These are phyloP conservation scores for Rotaria sp. DNA, from an alignment of 2,888 invertebrate species.

Conservation along the genomic window DNA sequence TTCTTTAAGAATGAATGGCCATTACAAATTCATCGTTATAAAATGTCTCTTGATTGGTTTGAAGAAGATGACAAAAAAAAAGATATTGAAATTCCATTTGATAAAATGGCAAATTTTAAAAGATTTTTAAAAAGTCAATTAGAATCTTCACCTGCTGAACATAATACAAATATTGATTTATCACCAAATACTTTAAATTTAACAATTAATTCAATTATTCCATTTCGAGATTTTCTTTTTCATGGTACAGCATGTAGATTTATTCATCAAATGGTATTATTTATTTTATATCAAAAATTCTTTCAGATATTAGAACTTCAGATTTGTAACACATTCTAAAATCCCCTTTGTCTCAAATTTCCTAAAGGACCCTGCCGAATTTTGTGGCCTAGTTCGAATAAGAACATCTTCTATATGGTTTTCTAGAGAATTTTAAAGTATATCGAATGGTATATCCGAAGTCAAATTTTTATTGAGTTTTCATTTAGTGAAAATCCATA, in stretches of 20 bases:
- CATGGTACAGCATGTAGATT: not conserved
- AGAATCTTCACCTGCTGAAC: not conserved
- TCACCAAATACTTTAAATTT: not conserved
- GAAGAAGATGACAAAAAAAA: not conserved
- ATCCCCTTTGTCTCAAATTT: too few species aligned
- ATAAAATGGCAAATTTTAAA: not conserved
- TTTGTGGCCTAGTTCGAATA: too few species aligned
- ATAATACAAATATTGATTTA: not conserved
- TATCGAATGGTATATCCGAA: too few species aligned
- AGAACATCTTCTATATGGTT: too few species aligned
- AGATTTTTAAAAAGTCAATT: not conserved
- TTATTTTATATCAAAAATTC: too few species aligned
- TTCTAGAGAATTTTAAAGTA: too few species aligned
- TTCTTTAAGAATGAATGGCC: not conserved
- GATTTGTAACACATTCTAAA: too few species aligned
- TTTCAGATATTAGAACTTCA: too few species aligned
- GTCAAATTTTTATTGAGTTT: too few species aligned
- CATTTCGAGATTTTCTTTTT: constrained; percentile 19
- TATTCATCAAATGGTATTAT: constrained; percentile 5
- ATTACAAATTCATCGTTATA: not conserved
- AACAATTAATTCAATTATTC: not conserved
- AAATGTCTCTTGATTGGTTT: not conserved
- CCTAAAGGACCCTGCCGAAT: too few species aligned
- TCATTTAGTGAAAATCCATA: too few species aligned
- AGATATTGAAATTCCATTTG: not conserved